Evolutionary conservation across 2,113 vertebrate genomes (phyloP).

Genomic region (Odontesthes bonariensis): DNA sequence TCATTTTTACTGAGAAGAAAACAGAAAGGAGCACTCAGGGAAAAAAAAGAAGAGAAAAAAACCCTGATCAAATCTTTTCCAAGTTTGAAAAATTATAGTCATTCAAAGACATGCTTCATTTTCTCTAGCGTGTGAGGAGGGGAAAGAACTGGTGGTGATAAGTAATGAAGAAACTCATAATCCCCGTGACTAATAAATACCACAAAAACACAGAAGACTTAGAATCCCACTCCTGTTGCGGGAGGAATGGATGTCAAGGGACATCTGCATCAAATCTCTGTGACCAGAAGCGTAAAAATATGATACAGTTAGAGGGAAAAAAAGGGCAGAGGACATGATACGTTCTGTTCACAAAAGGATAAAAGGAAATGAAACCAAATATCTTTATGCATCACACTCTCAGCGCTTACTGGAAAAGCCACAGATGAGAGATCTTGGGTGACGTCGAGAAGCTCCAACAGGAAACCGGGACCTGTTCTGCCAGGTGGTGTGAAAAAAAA

Average conservation of each 20-base stretch:
- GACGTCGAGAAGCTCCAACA: background rate
- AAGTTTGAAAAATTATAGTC: conserved; percentile 20
- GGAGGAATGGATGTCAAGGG: conserved; percentile 37
- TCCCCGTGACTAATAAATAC: conserved; percentile 26
- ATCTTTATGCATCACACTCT: conserved; percentile 43
- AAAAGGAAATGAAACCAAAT: conserved; percentile 30
- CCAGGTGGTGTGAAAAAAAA: conserved; percentile 6
- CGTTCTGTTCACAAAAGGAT: conserved; percentile 24
- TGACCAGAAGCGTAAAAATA: conserved; percentile 24
- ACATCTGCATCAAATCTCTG: conserved; percentile 53
- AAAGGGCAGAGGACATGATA: conserved; percentile 33
- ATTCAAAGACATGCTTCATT: conserved; percentile 44
- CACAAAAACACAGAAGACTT: conserved; percentile 26
- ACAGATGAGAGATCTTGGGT: conserved; percentile 12
- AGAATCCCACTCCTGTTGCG: conserved; percentile 39
- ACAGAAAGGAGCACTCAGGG: conserved; percentile 34
- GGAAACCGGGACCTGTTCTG: conserved; percentile 32
- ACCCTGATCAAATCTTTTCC: conserved; percentile 9
- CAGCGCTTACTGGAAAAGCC: conserved; percentile 35
- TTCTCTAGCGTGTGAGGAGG: conserved; percentile 11
- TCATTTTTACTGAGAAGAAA: conserved; percentile 52
- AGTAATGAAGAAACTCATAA: no score
- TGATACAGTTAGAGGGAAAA: conserved; percentile 27
- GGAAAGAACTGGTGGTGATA: conserved; percentile 38
- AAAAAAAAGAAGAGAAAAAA: conserved; percentile 22